Evolutionary conservation across 2,888 invertebrate genomes (phyloP), one percentile per base, ranked within the genome.

Genomic region (Lochmaea crataegi): DNA sequence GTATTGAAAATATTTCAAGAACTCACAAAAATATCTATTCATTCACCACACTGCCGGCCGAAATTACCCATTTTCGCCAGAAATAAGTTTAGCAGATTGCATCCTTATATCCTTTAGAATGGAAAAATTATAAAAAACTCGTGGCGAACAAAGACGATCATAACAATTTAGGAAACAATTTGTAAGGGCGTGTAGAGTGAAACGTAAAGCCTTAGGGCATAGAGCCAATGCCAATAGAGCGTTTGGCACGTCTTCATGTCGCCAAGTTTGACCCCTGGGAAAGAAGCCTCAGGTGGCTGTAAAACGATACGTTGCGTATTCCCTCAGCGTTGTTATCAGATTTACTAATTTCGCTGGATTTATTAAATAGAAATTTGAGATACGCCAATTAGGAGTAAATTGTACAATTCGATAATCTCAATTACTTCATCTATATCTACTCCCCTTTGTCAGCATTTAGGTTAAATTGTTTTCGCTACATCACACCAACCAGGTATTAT

Each of bases 51-150:
- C 61, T 26, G 38, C 41, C 26, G 16, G 48, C 22, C 60, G 45
- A 58, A 71, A 61, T 66, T 48, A 61, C 56, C 60, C 22, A 63
- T 66, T 61, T 66, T 66, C 14, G 61, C 63, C 66, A 72, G 63
- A 66, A 51, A 57, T 38, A 38, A 65, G 57, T 72, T 77, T 77
- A 77, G 72, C 75, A 64, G 75, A 78, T 74, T 77, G 66, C 71
- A 68, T 75, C 73, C 74, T 78, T 78, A 79, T 78, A 77, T 78
- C 80, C 79, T 78, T 79, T 79, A 72, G 76, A 71, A 73, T 73
- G 73, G 74, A 76, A 80, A 80, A 79, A 79, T 77, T 79, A 79
- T 77, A 78, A 81, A 81, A 81, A 76, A 76, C 72, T 75, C 75
- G 58, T 75, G 73, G 76, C 76, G 74, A 79, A 81, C 80, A 81